Base-by-base conservation (phyloP, 30 jellyfish, hydroid and myxozoan genomes). In the Hydra vulgaris region DNA sequence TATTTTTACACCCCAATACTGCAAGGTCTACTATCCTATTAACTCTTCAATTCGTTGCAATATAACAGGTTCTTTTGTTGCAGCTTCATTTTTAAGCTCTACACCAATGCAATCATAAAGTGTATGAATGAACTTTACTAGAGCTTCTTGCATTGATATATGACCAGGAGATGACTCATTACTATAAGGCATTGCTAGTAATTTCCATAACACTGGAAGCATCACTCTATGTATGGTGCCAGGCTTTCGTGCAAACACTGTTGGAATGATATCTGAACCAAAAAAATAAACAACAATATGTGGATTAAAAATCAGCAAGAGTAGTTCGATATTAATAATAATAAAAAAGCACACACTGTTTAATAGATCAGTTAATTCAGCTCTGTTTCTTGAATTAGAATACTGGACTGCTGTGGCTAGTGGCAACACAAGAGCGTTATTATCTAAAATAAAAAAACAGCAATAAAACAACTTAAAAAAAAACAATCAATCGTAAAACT, bases 191-290 rank as follows among this genome's bases (percentile, higher is more conserved):
- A 68, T 23, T 15, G 88, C 26, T 25, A 91, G 88, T 1, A 91
- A 81, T 77, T 91, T 86, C 98, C 98, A 91, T 1, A 86, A 67
- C 12, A 83, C 89, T 7, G 98, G 98, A 7, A 91, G 82, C 15
- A 91, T 85, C 61, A 82, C 86, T 22, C 94, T 18, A 8, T 80
- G 84, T 20, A 91, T 81, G 19, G 80, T 54, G 72, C 82, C 82
- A 26, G 98, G 96, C 79, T 91, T 91, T 18, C 87, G 71, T 27
- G 83, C 82, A 83, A 74, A 91, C 26, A 86, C 77, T 18, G 87
- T 90, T 21, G 88, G 84, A 1, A 91, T 90, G 78, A 91, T 72
- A 73, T 86, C 98, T 91, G 77, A 17, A 85, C 67, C 69, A 67
- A 18, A 26, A 67, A 40, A 40, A 40, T 40, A 12, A 5, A 40